Evolutionary conservation across 2,888 invertebrate genomes (phyloP), one percentile per base, ranked within the genome.

Genomic region (Folsomia manolachei): DNA sequence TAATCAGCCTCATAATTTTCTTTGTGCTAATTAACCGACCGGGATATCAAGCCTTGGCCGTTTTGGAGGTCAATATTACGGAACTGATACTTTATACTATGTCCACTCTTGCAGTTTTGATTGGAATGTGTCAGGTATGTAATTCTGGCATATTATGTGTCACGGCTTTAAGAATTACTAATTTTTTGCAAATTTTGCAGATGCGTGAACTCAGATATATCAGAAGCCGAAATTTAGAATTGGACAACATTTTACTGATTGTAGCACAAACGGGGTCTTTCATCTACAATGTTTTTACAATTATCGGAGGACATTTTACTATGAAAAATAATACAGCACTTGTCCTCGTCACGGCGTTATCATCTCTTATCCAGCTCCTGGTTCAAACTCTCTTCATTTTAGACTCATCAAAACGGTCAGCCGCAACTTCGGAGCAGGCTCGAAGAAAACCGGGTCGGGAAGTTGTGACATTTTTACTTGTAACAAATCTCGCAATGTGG

Each of bases 201-300:
- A 90, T 95, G 78, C 87, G 94, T 53, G 91, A 91, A 80, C 83
- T 95, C 68, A 91, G 92, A 80, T 95, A 94, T 83, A 93, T 94
- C 81, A 91, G 92, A 0, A 88, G 89, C 74, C 86, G 93, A 71
- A 93, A 92, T 82, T 87, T 94, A 76, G 92, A 93, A 79, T 84
- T 95, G 82, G 95, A 95, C 84, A 94, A 94, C 82, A 95, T 94
- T 60, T 87, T 97, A 0, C 86, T 97, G 66, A 91, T 97, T n/a
- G 94, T 95, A 0, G 95, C 95, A 1, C 94, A 96, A 84, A 94
- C 94, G 1, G 97, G 96, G 9, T 92, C 95, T 86, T 95, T 95
- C 83, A 91, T 96, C 78, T 95, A 95, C 84, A 93, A 94, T 76
- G 92, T 94, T 61, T 95, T 96, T 83, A 94, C 95, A 7, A 94